Base-by-base conservation (phyloP, 2,888 invertebrate genomes). In the Amblyjoppa proteus region DNA sequence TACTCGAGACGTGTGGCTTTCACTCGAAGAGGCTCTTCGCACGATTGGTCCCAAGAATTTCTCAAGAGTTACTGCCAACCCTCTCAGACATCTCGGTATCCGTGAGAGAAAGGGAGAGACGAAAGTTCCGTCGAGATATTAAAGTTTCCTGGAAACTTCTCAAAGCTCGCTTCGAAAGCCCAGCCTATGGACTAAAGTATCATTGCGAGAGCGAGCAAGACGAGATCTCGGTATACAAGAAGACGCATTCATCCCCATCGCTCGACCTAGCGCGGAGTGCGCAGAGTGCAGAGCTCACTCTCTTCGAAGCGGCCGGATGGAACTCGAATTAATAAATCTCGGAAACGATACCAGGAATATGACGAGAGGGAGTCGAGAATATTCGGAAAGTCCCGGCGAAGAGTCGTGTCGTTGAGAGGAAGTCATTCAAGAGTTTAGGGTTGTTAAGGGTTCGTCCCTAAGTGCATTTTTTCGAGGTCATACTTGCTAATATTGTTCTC, bases 41-140 rank as follows among this genome's bases (percentile, higher is more conserved):
- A 56, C 16, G 58, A 58, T 58, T 58, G 58, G 58, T 25, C 9
- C 28, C 58, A 58, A 58, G 58, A 58, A 58, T 58, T 58, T 58
- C 58, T 58, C 58, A 28, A 25, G 58, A 25, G 58, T 58, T 9
- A 58, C n/a, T 4, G 20, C 25, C 11, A 58, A 28, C 58, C 58
- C 58, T 58, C 25, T 58, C 58, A 58, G 28, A 13, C 25, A 28
- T 0, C 2, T 13, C 58, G 7, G 2, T 25, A 13, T 28, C 58
- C 28, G 20, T 0, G 20, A 3, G 20, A 9, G 58, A 58, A 20
- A 11, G 20, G 2, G 28, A 5, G 25, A 38, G 9, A 38, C 2
- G 9, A 38, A 38, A 38, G 13, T 58, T 28, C 11, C 28, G 28
- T 58, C 58, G 58, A 58, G 58, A 58, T 58, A 58, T 58, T 13